phyloP scores from a whole-genome alignment of 2,113 vertebrate genomes.

The Alces alces region DNA sequence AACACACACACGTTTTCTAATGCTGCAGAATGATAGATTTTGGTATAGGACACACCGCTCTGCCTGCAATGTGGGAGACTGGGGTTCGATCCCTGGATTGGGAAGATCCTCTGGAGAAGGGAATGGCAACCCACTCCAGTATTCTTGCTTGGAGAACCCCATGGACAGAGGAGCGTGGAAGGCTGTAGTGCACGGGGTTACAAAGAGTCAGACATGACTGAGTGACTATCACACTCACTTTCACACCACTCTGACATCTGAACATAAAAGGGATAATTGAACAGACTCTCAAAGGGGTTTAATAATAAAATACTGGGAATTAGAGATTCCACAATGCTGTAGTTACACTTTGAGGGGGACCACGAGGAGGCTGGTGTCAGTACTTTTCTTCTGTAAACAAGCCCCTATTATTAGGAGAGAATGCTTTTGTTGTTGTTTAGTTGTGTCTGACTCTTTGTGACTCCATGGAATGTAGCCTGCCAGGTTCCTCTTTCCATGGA shows the following conservation, averaged over 20 bases:
- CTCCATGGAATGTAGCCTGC: background rate
- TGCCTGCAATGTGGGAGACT: background rate
- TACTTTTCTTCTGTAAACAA: background rate
- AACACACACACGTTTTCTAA: background rate
- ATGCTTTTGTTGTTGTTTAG: background rate
- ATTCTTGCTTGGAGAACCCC: background rate
- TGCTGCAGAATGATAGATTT: background rate
- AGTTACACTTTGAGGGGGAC: background rate
- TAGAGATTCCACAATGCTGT: background rate
- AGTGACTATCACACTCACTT: background rate
- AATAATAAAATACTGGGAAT: background rate
- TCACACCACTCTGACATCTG: background rate
- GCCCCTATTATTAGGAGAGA: background rate
- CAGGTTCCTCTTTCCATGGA: background rate
- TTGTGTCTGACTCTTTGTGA: background rate
- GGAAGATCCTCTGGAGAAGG: background rate
- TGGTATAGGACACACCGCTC: background rate
- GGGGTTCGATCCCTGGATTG: background rate
- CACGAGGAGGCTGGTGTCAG: background rate
- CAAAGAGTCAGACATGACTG: background rate
- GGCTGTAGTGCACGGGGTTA: background rate
- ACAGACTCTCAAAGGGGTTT: background rate
- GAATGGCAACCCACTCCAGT: background rate
- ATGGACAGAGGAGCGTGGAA: background rate
- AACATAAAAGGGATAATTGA: background rate